Conservation (phyloP, 2,113 vertebrate genomes). For the Amblyornis subalaris region DNA sequence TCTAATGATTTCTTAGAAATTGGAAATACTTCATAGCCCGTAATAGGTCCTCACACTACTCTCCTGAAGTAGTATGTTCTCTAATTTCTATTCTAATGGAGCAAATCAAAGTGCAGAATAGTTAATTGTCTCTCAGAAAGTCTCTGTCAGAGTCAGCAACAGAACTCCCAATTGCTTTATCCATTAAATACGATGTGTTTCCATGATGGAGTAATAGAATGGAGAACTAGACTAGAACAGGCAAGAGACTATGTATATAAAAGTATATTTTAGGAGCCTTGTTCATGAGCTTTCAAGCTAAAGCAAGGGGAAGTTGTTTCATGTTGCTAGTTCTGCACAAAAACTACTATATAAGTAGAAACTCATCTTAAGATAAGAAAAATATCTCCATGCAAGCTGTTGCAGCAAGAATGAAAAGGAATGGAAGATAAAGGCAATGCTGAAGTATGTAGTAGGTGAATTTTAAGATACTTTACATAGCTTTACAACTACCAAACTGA, state of each 20-base stretch:
- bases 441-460: background rate
- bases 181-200: background rate
- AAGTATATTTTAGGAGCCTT: background rate
- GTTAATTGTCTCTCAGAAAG: background rate
- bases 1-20: background rate
- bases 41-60: background rate
- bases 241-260: background rate
- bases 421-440: background rate
- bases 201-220: background rate
- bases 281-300: background rate
- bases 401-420: background rate
- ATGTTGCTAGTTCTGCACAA: background rate
- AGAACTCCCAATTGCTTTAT: background rate
- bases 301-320: background rate
- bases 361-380: background rate
- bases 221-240: background rate
- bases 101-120: background rate
- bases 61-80: background rate
- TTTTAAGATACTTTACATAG: background rate
- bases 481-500: background rate
- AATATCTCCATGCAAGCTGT: background rate
- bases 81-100: background rate
- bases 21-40: background rate
- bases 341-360: background rate
- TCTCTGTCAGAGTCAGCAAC: background rate